phyloP scores from a whole-genome alignment of 2,797 vertebrate species.

The Eremophila alpestris region DNA sequence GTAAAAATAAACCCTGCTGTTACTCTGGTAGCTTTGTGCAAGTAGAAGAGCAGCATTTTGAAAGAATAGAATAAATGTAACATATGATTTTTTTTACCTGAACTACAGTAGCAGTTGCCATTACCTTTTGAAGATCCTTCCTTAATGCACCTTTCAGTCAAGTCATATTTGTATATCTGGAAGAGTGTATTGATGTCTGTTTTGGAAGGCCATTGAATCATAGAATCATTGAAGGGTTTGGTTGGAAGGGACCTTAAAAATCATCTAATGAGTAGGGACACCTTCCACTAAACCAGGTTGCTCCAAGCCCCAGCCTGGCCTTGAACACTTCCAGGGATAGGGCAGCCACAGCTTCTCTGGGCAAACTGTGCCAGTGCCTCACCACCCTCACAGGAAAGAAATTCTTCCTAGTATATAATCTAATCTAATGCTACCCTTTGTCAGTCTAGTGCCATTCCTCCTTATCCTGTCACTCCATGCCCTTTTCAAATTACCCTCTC shows the following conservation, averaged over 20 bases:
- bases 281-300: neutral
- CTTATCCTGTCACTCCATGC: neutral
- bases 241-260: neutral
- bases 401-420: neutral
- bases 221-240: neutral
- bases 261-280: neutral
- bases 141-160: neutral
- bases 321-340: neutral
- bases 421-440: neutral
- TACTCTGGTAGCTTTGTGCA: neutral
- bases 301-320: neutral
- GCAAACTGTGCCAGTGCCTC: neutral
- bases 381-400: neutral
- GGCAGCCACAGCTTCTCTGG: neutral
- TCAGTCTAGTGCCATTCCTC: accelerated
- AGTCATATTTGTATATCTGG: neutral
- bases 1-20: neutral
- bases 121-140: neutral
- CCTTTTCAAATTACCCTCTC: neutral
- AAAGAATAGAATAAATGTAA: neutral
- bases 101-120: neutral
- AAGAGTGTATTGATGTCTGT: neutral
- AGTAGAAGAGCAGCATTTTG: neutral
- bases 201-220: neutral
- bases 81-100: neutral